Evolutionary conservation across 92 coral and sea anemone genomes (phyloP).

Genomic region (Epizoanthus scotinus): DNA sequence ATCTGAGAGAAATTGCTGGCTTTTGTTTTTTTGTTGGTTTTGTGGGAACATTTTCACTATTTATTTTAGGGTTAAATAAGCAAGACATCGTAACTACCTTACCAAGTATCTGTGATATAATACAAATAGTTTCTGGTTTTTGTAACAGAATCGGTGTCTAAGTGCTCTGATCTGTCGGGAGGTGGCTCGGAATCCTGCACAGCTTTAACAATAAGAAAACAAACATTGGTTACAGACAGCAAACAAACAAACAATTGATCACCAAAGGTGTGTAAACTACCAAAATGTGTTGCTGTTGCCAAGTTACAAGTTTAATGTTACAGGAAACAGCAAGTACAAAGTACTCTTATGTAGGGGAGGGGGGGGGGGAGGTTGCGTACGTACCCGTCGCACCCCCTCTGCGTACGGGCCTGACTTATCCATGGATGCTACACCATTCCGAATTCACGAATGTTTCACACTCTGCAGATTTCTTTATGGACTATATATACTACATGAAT

Average conservation of each 20-base stretch:
- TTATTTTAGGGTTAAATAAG: not conserved
- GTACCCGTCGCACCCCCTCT: too few relatives aligned
- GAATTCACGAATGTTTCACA: too few relatives aligned
- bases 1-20: not conserved
- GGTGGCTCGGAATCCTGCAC: conserved; percentile 42
- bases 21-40: not conserved
- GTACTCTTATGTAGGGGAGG: too few relatives aligned
- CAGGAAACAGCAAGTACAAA: too few relatives aligned
- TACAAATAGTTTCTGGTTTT: conserved; percentile 57
- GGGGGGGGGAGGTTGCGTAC: too few relatives aligned
- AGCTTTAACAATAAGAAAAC: conserved; percentile 12
- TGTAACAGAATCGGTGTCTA: conserved; percentile 35
- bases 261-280: too few relatives aligned
- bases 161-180: conserved; percentile 30
- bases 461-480: too few relatives aligned
- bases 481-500: too few relatives aligned
- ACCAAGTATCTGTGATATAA: conserved; percentile 65
- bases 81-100: not conserved
- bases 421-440: too few relatives aligned
- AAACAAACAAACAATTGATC: not conserved
- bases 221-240: not conserved
- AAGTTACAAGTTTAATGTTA: too few relatives aligned
- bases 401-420: too few relatives aligned
- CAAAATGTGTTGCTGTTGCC: too few relatives aligned
- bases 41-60: not conserved